Evolutionary conservation across 2,797 vertebrate genomes (phyloP).

Genomic region (Acomys russatus): DNA sequence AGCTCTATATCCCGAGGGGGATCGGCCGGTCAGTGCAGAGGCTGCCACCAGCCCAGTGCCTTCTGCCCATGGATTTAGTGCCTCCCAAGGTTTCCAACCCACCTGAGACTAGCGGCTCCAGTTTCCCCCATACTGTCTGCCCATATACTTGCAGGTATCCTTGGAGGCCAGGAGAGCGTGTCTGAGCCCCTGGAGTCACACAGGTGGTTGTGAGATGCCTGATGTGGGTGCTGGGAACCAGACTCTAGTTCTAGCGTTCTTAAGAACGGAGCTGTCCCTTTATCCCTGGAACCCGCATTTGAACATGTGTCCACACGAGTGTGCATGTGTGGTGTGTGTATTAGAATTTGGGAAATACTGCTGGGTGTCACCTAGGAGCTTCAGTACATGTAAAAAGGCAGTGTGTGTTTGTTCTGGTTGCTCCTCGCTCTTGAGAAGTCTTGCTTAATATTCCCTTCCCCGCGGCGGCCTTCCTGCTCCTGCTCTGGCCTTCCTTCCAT

Average conservation of each 20-base stretch:
- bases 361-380: background rate
- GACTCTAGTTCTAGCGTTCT: background rate
- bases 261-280: background rate
- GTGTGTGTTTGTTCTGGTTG: background rate
- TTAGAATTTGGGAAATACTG: background rate
- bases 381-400: background rate
- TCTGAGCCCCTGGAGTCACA: background rate
- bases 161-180: background rate
- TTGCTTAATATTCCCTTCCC: background rate
- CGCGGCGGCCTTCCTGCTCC: background rate
- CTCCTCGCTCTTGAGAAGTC: background rate
- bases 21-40: background rate
- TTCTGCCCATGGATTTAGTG: background rate
- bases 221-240: background rate
- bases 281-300: background rate
- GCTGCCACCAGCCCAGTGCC: background rate
- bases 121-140: background rate
- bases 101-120: background rate
- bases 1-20: background rate
- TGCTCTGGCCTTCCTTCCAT: slow-evolving; percentile 25
- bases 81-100: background rate
- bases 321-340: background rate
- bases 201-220: background rate
- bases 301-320: background rate
- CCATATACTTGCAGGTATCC: background rate